phyloP scores from a whole-genome alignment of 2,113 vertebrate genomes.

The Gulo gulo region DNA sequence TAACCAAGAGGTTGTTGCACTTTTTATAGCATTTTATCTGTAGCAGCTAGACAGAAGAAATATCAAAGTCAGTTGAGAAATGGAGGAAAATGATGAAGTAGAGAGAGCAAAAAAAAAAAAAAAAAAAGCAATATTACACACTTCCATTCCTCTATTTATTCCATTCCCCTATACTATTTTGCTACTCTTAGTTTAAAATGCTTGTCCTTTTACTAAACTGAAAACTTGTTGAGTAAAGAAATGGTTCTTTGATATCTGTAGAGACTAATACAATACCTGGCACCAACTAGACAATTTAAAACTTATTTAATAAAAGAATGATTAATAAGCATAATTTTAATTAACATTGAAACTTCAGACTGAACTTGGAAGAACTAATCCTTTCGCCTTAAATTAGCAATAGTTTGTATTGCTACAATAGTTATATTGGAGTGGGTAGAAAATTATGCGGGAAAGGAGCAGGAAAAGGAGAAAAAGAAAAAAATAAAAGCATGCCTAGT shows the following conservation, averaged over 20 bases:
- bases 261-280: neutral
- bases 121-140: neutral
- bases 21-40: neutral
- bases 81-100: neutral
- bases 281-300: neutral
- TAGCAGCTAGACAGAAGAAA: neutral
- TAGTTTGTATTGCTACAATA: neutral
- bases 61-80: neutral
- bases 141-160: neutral
- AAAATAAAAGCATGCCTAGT: neutral
- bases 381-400: neutral
- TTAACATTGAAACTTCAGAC: neutral
- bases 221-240: neutral
- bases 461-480: neutral
- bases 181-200: neutral
- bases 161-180: neutral
- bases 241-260: neutral
- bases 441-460: neutral
- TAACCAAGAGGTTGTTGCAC: neutral
- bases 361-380: neutral
- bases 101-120: neutral
- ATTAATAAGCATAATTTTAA: neutral
- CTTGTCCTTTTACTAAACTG: neutral
- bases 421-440: neutral
- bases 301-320: neutral